Evolutionary conservation across 2,888 invertebrate genomes (phyloP).

Genomic region (Noctua pronuba): DNA sequence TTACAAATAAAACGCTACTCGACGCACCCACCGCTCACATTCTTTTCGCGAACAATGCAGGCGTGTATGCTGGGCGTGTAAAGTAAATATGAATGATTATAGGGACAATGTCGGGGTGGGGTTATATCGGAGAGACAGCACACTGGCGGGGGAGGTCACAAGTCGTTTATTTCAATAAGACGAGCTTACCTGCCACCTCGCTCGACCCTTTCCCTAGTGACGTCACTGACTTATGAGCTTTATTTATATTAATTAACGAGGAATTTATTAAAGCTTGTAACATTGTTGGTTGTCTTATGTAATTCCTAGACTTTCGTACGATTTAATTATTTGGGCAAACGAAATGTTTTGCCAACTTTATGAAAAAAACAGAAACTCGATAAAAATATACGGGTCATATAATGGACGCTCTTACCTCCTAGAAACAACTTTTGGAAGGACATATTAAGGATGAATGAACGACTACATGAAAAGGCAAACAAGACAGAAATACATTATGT

Average conservation of each 20-base stretch:
- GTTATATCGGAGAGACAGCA: slow-evolving; percentile 59
- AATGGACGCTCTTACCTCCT: neutral
- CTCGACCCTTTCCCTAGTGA: slow-evolving; percentile 73
- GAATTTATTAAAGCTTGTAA: slow-evolving; percentile 65
- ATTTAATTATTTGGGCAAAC: slow-evolving; percentile 17
- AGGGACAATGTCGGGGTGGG: slow-evolving; percentile 56
- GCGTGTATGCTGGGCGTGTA: slow-evolving; percentile 47
- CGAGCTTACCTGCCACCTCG: slow-evolving; percentile 75
- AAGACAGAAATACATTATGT: neutral
- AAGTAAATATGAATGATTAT: slow-evolving; percentile 68
- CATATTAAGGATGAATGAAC: neutral
- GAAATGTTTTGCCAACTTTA: neutral
- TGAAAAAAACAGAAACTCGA: neutral
- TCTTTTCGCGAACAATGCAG: slow-evolving; percentile 52
- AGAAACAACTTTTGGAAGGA: slow-evolving; percentile 4
- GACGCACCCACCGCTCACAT: slow-evolving; percentile 48
- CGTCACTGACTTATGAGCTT: slow-evolving; percentile 75
- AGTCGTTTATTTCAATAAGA: slow-evolving; percentile 82
- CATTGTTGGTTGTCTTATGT: slow-evolving; percentile 34
- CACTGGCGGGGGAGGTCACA: slow-evolving; percentile 71
- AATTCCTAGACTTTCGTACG: slow-evolving; percentile 22
- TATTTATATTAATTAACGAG: slow-evolving; percentile 78
- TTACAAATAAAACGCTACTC: slow-evolving; percentile 28
- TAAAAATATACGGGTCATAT: neutral
- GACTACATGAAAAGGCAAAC: neutral